Evolutionary conservation across 2,113 vertebrate genomes (phyloP).

Genomic region (Erinaceus europaeus): DNA sequence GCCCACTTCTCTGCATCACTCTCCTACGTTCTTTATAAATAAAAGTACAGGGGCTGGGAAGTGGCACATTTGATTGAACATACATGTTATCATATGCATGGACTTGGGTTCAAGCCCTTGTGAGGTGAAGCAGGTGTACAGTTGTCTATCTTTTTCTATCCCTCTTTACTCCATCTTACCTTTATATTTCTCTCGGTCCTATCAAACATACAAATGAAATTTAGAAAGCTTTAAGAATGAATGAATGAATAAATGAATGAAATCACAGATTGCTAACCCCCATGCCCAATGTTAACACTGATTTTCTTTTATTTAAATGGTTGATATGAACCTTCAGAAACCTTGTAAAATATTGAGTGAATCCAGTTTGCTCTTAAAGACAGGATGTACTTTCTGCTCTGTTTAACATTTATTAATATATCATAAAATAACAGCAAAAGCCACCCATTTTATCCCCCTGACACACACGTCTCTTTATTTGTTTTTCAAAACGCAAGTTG

Average conservation of each 20-base stretch:
- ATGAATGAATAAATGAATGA: too few relatives aligned
- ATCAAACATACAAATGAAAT: too few relatives aligned
- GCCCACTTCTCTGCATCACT: not conserved
- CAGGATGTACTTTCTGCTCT: not conserved
- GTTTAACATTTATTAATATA: not conserved
- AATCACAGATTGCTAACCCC: not conserved
- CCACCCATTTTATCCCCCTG: not conserved
- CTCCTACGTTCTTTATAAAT: conserved; percentile 33
- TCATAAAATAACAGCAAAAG: not conserved
- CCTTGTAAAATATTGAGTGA: conserved; percentile 19
- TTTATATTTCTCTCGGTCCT: too few relatives aligned
- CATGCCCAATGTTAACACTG: not conserved
- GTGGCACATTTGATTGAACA: too few relatives aligned
- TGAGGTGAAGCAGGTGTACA: too few relatives aligned
- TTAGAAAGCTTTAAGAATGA: too few relatives aligned
- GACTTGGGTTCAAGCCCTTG: too few relatives aligned
- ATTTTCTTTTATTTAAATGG: conserved; percentile 30
- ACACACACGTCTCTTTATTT: not conserved
- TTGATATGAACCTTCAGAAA: conserved; percentile 15
- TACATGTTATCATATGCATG: too few relatives aligned
- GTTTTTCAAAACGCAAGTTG: conserved; percentile 34
- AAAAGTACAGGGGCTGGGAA: too few relatives aligned
- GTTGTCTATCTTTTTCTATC: too few relatives aligned
- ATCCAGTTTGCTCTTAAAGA: not conserved
- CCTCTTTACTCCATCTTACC: too few relatives aligned